A percentile compares a stretch with the other conserved stretches of the same genome.
phyloP scores from a whole-genome alignment of 2,888 invertebrate genomes.

The Drosophila neonasuta region DNA sequence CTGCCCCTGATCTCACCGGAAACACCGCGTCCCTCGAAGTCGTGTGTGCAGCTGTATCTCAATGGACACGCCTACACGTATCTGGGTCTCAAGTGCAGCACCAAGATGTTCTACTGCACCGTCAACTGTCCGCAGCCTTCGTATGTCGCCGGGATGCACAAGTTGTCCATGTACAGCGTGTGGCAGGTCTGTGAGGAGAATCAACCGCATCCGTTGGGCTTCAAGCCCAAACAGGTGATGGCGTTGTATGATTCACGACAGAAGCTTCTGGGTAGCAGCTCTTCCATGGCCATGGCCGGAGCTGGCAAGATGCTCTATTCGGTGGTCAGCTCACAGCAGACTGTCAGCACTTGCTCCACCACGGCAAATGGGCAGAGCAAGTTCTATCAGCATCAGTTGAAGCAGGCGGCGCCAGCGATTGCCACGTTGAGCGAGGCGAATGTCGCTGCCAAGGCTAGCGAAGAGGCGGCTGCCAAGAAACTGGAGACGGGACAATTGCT shows the following conservation, averaged over 20 bases:
- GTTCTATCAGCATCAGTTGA: constrained; percentile 77
- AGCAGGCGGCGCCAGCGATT: constrained; percentile 27
- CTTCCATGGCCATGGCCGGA: constrained; percentile 67
- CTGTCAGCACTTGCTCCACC: constrained; percentile 76
- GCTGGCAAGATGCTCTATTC: constrained; percentile 60
- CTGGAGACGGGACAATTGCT: constrained; percentile 83
- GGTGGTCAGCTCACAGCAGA: constrained; percentile 78
- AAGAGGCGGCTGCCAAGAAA: constrained; percentile 63
- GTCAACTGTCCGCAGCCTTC: constrained; percentile 96
- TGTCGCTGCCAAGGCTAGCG: constrained; percentile 70
- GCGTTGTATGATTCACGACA: constrained; percentile 91
- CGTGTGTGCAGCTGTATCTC: constrained; percentile 93
- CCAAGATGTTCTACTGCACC: constrained; percentile 95
- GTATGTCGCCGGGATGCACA: constrained; percentile 94
- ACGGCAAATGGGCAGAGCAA: constrained; percentile 69
- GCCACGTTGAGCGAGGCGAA: constrained; percentile 58
- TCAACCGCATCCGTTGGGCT: constrained; percentile 86
- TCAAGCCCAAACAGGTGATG: constrained; percentile 87
- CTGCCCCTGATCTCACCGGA: constrained; percentile 94
- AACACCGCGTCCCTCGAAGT: constrained; percentile 94
- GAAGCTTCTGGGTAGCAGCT: constrained; percentile 79
- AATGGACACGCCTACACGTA: constrained; percentile 97
- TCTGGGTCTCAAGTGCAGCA: constrained; percentile 94
- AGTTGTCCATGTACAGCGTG: constrained; percentile 98
- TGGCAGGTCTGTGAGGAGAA: constrained; percentile 91